Base-by-base conservation (phyloP, 1,140 invertebrate genomes). In the Phenacoccus solenopsis region DNA sequence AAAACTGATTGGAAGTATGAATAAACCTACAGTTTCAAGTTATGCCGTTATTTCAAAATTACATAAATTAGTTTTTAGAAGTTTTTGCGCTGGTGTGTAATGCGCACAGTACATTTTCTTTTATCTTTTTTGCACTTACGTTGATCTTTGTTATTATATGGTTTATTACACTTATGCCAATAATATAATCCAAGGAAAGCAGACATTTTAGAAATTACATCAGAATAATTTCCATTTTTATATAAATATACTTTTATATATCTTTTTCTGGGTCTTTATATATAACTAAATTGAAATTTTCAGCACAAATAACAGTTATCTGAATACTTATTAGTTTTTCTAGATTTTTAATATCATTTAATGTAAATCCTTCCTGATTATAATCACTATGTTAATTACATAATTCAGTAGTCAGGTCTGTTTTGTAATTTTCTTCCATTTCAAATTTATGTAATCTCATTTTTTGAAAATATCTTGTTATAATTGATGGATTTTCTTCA, bases 171-270 rank as follows among this genome's bases (percentile, higher is more conserved):
- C 20, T 49, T 69, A 9, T 69, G 1, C 20, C 35, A 69, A 56
- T 12, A 69, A 24, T 69, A 69, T 22, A n/a, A 30, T 1, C 68
- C 68, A 21, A 49, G 13, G 49, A 69, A 69, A 1, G 21, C 68
- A 9, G n/a, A 4, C 30, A 69, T 69, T 12, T 20, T 38, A 4
- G 20, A 22, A 12, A 69, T 69, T 21, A 69, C 20, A 25, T 69
- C 68, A 69, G 49, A 69, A 69, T 69, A 35, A 49, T 69, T 69
- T 21, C 68, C 35, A 2, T 69, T 22, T n/a, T 69, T 69, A 49
- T 69, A 69, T 24, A 69, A 69, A 49, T 49, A 69, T 10, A 69
- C 25, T 69, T 69, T 69, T 49, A 27, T 69, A 30, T 12, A 12
- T 24, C 24, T 28, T 21, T 69, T 35, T 24, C 21, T 20, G 12